Base-by-base conservation (phyloP, 2,797 vertebrate genomes). In the Onychomys torridus region DNA sequence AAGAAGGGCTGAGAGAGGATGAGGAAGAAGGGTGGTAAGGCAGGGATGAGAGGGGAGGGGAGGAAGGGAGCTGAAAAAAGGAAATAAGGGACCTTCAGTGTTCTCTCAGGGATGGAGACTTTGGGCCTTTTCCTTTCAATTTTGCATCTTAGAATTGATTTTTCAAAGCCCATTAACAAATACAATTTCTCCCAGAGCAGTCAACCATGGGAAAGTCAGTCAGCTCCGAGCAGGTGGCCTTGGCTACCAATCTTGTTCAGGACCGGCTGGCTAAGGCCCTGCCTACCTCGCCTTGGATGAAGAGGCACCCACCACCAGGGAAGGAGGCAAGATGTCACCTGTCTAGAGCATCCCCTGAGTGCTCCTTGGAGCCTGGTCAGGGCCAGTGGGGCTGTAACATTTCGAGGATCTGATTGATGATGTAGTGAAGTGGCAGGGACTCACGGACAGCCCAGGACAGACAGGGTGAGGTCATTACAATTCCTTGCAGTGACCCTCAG, bases 391-490 rank as follows among this genome's bases (percentile, higher is more conserved):
- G 34, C 73, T 73, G 93, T 86, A 49, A 76, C 81, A 73, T 92
- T 90, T 34, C 32, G 69, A 94, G 63, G 55, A 61, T 77, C 76
- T 59, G 78, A 71, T 85, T 94, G 85, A 85, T 85, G 90, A 95
- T 76, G 55, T 73, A 52, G 49, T 11, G 83, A 85, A 82, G 59
- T n/a, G 13, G 49, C 73, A 43, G 83, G 77, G 29, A 17, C 77
- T 61, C 67, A 59, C 11, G 69, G 19, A 71, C 59, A 10, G 75
- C 75, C 40, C 75, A 9, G 77, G 81, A 84, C 87, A 90, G 94
- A 95, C 76, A 88, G 57, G 73, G 25, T 25, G 40, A 29, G 57
- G 57, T 11, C 49, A 16, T 88, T 65, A 61, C 0, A 57, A 57
- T 13, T 88, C 55, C 61, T 34, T 8, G 12, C 5, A 17, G 8